These are phyloP conservation scores for Diadegma fenestrale DNA, from an alignment of 2,888 invertebrate species.

Conservation along the genomic window DNA sequence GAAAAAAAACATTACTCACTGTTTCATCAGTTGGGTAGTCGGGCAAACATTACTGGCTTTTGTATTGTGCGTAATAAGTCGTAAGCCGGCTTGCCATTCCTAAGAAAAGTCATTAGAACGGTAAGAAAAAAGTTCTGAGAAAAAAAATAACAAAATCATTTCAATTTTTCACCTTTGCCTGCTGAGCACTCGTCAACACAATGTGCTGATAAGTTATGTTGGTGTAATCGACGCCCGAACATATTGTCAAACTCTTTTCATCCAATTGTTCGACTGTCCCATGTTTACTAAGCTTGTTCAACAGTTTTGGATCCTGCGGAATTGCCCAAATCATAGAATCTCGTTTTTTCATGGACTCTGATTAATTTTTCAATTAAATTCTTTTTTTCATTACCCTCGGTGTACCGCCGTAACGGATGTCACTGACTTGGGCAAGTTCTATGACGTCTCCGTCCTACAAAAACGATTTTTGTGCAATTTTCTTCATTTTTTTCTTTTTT, in stretches of 20 bases:
- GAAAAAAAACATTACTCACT: conserved; percentile 90
- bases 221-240: conserved; percentile 89
- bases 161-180: conserved; percentile 85
- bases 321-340: neutral
- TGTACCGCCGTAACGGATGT: conserved; percentile 83
- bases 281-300: conserved; percentile 85
- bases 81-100: conserved; percentile 97
- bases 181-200: conserved; percentile 87
- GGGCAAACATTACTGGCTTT: conserved; percentile 98
- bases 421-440: conserved; percentile 83
- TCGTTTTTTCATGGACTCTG: neutral
- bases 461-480: neutral
- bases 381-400: conserved; percentile 77
- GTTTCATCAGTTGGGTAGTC: conserved; percentile 97
- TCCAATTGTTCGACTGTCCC: conserved; percentile 86
- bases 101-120: conserved; percentile 84
- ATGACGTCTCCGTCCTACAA: conserved; percentile 83
- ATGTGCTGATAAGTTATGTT: conserved; percentile 88
- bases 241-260: conserved; percentile 88
- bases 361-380: neutral
- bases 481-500: neutral
- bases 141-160: neutral
- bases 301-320: conserved; percentile 85
- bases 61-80: conserved; percentile 97
- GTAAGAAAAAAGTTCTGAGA: conserved; percentile 68